A percentile compares a stretch with the other conserved stretches of the same genome.
phyloP scores from a whole-genome alignment of 2,888 invertebrate species.

The Pollenia labialis region DNA sequence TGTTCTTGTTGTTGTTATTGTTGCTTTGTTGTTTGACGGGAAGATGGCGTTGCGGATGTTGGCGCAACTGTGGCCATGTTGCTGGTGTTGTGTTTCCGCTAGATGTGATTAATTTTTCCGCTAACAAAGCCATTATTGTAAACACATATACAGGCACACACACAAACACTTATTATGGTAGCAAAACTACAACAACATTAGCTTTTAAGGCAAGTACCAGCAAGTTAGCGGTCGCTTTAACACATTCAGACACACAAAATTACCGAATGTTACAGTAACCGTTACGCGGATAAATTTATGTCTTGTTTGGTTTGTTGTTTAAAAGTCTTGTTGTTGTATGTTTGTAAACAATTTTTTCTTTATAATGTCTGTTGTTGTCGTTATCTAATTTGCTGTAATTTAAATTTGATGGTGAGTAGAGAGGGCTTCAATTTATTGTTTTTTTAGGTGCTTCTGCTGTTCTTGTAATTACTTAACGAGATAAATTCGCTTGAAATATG shows the following conservation, averaged over 20 bases:
- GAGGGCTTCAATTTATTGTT: background rate
- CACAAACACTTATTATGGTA: slow-evolving; percentile 14
- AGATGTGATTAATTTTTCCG: slow-evolving; percentile 51
- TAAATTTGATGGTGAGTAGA: slow-evolving; percentile 5
- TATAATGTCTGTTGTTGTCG: background rate
- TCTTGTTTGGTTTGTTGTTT: background rate
- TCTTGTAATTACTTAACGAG: background rate
- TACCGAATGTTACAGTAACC: background rate
- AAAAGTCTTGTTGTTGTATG: background rate
- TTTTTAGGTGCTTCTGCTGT: background rate
- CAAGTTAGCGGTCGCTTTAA: background rate
- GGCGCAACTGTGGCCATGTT: slow-evolving; percentile 37
- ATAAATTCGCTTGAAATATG: slow-evolving; percentile 5
- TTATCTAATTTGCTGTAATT: slow-evolving; percentile 23
- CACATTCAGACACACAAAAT: background rate
- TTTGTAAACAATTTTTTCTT: background rate
- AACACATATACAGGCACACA: slow-evolving; percentile 23
- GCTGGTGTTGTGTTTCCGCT: slow-evolving; percentile 37
- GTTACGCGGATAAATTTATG: slow-evolving; percentile 9
- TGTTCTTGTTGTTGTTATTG: slow-evolving; percentile 15
- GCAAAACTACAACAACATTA: slow-evolving; percentile 39
- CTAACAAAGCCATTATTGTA: slow-evolving; percentile 52
- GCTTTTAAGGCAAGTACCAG: background rate
- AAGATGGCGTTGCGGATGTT: slow-evolving; percentile 20
- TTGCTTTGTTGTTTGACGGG: slow-evolving; percentile 16